Base-by-base conservation (phyloP, 2,113 vertebrate genomes). In the Hirundichthys speculiger region DNA sequence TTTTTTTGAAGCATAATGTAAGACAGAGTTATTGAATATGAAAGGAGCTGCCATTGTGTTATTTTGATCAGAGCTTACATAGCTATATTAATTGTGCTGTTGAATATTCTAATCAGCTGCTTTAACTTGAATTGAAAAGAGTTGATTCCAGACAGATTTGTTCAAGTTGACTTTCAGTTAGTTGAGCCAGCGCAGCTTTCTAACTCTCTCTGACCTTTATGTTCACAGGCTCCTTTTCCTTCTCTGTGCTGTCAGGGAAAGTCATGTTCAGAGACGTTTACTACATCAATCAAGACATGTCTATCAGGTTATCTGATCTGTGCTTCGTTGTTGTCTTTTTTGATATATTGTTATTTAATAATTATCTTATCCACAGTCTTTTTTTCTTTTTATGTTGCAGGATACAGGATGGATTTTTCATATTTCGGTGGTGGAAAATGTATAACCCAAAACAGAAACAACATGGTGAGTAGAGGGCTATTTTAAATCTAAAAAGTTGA, bases 381-480 rank as follows among this genome's bases (percentile, higher is more conserved):
- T 30, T 39, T 25, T 15, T 45, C 14, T 41, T 5, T 11, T 1
- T 54, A 1, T 77, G 45, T 78, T 43, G 25, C 76, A 99, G 98
- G 93, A 97, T 99, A 91, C 98, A 98, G 78, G 98, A 99, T 83
- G 98, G 96, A 75, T 97, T 99, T 80, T 90, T 99, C 83, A 99
- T 99, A 92, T 99, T 99, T 91, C 95, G 96, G 11, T 99, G 98
- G 98, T 99, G 98, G 98, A 98, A 98, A 91, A 96, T 98, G 94
- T 99, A 98, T 84, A 98, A 98, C 87, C 98, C 97, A 30, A 99
- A 98, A 81, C 98, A 99, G 85, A 99, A 99, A 48, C 96, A 96
- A 73, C 97, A 99, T 3, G 98, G 98, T 98, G 87, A 91, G 95
- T 16, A 11, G 25, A 27, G 25, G 25, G 3, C 25, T n/a, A n/a